Conservation (phyloP, 2,113 vertebrate genomes). For the Theropithecus gelada region DNA sequence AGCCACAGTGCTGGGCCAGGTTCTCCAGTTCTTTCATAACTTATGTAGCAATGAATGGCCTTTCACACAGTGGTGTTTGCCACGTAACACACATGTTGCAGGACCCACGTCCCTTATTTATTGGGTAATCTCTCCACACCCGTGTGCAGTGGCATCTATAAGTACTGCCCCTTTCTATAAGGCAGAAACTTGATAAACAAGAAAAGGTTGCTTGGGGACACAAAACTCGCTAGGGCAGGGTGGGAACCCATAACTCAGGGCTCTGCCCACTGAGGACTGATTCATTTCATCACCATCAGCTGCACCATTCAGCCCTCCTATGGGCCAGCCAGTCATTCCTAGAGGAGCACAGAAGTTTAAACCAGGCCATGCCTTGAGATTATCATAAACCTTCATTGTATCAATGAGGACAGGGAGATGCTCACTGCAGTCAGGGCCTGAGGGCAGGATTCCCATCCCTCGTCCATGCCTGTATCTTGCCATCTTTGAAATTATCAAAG, state of each 20-base stretch:
- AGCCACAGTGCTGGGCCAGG: too few species aligned
- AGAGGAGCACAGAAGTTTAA: not conserved
- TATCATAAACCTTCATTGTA: not conserved
- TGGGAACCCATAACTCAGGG: not conserved
- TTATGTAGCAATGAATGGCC: accelerated
- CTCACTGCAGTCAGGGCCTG: not conserved
- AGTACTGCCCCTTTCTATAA: not conserved
- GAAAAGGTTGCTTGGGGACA: not conserved
- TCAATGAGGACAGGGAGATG: not conserved
- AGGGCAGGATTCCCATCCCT: not conserved
- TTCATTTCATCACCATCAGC: not conserved
- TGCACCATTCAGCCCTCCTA: not conserved
- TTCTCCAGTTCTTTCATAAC: not conserved
- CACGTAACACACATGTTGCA: not conserved
- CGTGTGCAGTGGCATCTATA: not conserved
- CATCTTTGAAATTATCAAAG: not conserved
- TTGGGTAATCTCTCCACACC: not conserved
- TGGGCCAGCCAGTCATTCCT: not conserved
- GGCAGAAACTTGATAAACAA: not conserved
- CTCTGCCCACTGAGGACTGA: not conserved
- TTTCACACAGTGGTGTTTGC: not conserved
- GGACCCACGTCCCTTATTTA: not conserved
- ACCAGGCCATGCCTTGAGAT: not conserved
- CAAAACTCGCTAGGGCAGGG: not conserved
- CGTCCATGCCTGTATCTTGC: accelerated